phyloP scores from a whole-genome alignment of 2,113 vertebrate species.

The Nothobranchius furzeri region DNA sequence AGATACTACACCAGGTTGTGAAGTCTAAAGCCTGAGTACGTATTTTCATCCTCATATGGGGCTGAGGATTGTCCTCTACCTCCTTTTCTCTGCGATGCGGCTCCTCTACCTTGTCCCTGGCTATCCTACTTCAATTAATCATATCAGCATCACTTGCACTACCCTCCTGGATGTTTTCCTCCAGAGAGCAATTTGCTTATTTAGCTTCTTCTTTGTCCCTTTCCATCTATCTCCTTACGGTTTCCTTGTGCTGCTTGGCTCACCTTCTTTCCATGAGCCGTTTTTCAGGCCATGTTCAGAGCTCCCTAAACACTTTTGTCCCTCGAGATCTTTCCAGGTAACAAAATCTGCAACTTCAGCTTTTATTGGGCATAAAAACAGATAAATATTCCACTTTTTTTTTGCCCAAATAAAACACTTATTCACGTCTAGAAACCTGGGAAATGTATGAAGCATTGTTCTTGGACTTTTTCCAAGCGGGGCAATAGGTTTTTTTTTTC shows the following conservation, averaged over 20 bases:
- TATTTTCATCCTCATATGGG: conserved; percentile 55
- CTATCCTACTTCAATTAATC: conserved; percentile 79
- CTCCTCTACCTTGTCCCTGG: conserved; percentile 68
- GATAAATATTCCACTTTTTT: not conserved
- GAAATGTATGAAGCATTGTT: not conserved
- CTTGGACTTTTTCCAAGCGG: no score
- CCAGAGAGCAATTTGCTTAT: conserved; percentile 73
- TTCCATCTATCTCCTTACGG: conserved; percentile 50
- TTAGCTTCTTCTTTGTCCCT: conserved; percentile 48
- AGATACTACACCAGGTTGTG: conserved; percentile 50
- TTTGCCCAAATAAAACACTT: not conserved
- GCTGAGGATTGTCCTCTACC: conserved; percentile 67
- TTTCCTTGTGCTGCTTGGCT: not conserved
- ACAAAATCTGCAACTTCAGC: conserved; percentile 33
- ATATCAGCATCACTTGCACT: conserved; percentile 65
- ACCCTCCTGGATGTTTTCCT: conserved; percentile 63
- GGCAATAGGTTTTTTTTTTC: no score
- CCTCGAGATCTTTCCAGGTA: conserved; percentile 8
- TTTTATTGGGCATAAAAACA: not conserved
- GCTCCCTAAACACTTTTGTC: conserved; percentile 2
- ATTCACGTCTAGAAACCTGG: not conserved
- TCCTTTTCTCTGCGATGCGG: conserved; percentile 56
- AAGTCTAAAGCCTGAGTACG: conserved; percentile 39
- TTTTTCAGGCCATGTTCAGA: conserved; percentile 1
- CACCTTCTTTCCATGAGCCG: conserved; percentile 1